Evolutionary conservation across 2,113 vertebrate species (phyloP), one percentile per base, ranked within the genome.

Genomic region (Pterocles burchelli): DNA sequence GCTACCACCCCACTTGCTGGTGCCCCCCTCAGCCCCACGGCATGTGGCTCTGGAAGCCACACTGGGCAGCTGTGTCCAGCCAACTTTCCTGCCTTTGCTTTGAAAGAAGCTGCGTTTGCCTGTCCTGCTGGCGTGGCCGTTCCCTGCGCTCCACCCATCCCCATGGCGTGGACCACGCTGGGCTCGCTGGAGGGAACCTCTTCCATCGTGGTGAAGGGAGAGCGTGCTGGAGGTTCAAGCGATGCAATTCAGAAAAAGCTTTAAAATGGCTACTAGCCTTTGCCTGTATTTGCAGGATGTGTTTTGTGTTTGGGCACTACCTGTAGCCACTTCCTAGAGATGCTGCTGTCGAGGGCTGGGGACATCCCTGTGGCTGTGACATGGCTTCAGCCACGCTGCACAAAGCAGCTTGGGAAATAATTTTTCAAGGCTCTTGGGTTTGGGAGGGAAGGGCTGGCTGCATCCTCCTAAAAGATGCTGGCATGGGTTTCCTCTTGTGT

Each of bases 91-190:
- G 38, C 67, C 26, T 41, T 10, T 8, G 0, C 66, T 17, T 33
- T 9, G 51, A 17, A 26, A 65, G 45, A n/a, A 43, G 36, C 38
- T 0, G 0, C 0, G 1, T 26, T 73, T 6, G 17, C 31, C 15
- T 0, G 0, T 49, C 29, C 63, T 15, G 25, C 41, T 57, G 0
- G 1, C 3, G 1, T 58, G 46, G 45, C 66, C 1, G 0, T 46
- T 18, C 43, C 22, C 38, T 16, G 11, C 5, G 2, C 2, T 29
- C 18, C 25, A 7, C 15, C 28, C 41, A 7, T 17, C 24, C 45
- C 6, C 1, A 18, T 4, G 20, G 36, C 1, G 0, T 41, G 52
- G 52, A 59, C 21, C 31, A 13, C 2, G 3, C 36, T 24, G 26
- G 55, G 11, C 41, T 54, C 0, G 0, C n/a, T 65, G 1, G 46